phyloP scores from a whole-genome alignment of 2,888 invertebrate species.

The Antitype chi region DNA sequence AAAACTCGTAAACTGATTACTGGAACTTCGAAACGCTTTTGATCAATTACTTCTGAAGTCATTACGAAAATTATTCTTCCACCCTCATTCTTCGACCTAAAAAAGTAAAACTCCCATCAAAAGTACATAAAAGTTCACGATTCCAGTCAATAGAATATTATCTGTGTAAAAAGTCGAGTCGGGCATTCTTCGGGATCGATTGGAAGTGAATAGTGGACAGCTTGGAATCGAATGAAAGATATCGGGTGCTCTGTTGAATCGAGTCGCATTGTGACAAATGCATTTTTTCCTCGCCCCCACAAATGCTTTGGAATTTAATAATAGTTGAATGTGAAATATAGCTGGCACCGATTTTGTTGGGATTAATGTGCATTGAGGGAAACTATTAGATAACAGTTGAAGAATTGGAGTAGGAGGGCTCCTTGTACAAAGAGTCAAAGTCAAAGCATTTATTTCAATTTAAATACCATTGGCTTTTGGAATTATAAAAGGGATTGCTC shows the following conservation, averaged over 20 bases:
- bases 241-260: slow-evolving; percentile 64
- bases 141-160: slow-evolving; percentile 61
- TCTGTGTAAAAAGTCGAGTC: slow-evolving; percentile 62
- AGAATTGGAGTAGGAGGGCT: not conserved
- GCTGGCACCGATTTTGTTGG: slow-evolving; percentile 45
- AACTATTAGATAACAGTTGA: slow-evolving; percentile 17
- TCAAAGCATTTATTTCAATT: slow-evolving; percentile 17
- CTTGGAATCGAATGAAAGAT: slow-evolving; percentile 70
- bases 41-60: slow-evolving; percentile 63
- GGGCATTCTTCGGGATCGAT: slow-evolving; percentile 64
- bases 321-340: slow-evolving; percentile 61
- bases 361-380: slow-evolving; percentile 35
- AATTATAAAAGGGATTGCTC: not conserved
- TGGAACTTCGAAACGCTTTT: slow-evolving; percentile 49
- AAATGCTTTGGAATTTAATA: slow-evolving; percentile 65
- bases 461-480: not conserved
- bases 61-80: slow-evolving; percentile 53
- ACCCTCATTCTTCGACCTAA: slow-evolving; percentile 45
- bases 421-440: not conserved
- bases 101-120: slow-evolving; percentile 58
- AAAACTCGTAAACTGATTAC: slow-evolving; percentile 46
- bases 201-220: slow-evolving; percentile 62
- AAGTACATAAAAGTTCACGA: slow-evolving; percentile 60
- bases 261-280: slow-evolving; percentile 68
- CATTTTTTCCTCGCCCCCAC: slow-evolving; percentile 63